Percentiles rank a stretch among this genome's conserved stretches.
Conservation (phyloP, 2,113 vertebrate species). For the Pipra filicauda region DNA sequence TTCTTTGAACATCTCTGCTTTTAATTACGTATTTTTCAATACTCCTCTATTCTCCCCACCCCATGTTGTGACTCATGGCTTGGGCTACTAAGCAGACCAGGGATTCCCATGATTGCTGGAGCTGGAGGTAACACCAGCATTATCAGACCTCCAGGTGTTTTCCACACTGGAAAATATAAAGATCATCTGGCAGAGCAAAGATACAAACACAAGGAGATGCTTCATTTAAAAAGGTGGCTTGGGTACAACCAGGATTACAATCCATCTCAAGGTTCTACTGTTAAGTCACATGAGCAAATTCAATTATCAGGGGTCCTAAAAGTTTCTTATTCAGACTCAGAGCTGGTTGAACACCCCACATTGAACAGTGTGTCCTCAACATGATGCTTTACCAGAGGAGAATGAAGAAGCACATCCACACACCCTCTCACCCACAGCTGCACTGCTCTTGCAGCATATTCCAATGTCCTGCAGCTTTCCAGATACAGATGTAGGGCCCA, state of each 20-base stretch:
- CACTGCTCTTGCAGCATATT: background rate
- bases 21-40: background rate
- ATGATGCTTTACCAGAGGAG: background rate
- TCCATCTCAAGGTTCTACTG: accelerated
- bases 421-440: background rate
- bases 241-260: background rate
- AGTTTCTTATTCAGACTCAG: background rate
- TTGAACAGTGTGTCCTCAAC: accelerated
- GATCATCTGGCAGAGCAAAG: background rate
- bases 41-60: background rate
- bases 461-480: background rate
- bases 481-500: background rate
- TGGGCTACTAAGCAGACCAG: background rate
- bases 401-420: background rate
- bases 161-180: background rate
- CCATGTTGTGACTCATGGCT: background rate
- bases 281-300: background rate
- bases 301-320: background rate
- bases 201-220: background rate
- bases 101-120: background rate
- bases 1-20: background rate
- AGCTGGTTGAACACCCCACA: background rate
- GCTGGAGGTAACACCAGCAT: background rate
- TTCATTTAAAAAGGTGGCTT: background rate
- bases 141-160: background rate